Conservation (phyloP, 2,797 vertebrate species). For the Gymnodraco acuticeps region DNA sequence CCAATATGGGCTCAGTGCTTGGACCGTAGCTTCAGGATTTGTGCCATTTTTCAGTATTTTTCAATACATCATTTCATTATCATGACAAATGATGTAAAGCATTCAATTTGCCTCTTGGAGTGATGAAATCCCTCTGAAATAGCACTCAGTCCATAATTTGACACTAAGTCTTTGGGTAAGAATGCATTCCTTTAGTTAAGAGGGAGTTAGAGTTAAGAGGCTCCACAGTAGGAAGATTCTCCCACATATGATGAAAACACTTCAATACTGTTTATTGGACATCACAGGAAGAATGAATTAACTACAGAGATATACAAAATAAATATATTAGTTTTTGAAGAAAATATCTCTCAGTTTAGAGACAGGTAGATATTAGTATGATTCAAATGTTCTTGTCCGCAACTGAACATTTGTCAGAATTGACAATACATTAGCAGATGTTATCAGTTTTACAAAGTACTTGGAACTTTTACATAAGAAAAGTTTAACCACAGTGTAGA, state of each 20-base stretch:
- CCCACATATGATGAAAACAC: not conserved
- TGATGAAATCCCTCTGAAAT: conserved; percentile 9
- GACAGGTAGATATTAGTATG: not conserved
- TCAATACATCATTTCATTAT: conserved; percentile 12
- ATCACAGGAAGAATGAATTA: not conserved
- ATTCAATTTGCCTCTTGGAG: conserved; percentile 15
- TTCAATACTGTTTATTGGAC: not conserved
- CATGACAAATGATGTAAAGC: conserved; percentile 20
- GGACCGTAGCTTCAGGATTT: conserved; percentile 22
- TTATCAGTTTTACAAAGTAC: not conserved
- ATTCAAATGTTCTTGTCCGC: not conserved
- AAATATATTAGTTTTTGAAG: not conserved
- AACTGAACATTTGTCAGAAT: not conserved
- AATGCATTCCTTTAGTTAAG: not conserved
- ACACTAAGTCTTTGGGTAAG: conserved; percentile 8
- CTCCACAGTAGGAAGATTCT: not conserved
- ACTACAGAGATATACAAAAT: not conserved
- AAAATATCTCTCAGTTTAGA: not conserved
- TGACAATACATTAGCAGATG: not conserved
- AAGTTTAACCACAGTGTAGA: too few relatives aligned
- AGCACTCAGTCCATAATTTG: not conserved
- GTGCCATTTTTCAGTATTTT: conserved; percentile 16
- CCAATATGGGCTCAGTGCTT: conserved; percentile 8
- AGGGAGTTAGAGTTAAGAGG: not conserved
- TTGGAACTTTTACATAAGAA: too few relatives aligned